A percentile compares a stretch with the other conserved stretches of the same genome.
phyloP scores from a whole-genome alignment of 1,140 invertebrate species.

The Lysiphlebus fabarum region DNA sequence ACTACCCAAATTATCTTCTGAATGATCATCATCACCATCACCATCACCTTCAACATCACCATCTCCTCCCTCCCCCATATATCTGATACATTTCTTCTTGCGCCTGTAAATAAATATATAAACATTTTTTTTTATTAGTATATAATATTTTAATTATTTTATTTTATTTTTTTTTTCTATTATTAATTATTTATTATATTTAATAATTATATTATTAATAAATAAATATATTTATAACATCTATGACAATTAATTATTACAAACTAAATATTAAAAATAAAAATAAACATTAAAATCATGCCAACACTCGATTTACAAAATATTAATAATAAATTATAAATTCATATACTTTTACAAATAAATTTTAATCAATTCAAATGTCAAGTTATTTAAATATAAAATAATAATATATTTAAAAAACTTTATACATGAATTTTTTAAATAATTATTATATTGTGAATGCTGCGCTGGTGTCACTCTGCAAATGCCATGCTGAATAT shows the following conservation, averaged over 20 bases:
- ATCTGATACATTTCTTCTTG: conserved; percentile 98
- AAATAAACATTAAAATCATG: too few species aligned
- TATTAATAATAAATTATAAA: not conserved
- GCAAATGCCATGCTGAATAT: conserved; percentile 50
- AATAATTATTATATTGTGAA: too few species aligned
- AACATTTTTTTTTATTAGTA: not conserved
- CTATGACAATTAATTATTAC: too few species aligned
- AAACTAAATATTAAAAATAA: conserved; percentile 8
- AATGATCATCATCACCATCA: conserved; percentile 66
- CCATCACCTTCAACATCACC: conserved; percentile 66
- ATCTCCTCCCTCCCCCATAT: conserved; percentile 74
- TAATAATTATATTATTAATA: not conserved
- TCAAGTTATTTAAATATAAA: too few species aligned
- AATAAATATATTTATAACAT: too few species aligned
- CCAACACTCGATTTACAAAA: conserved; percentile 13
- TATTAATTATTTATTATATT: conserved; percentile 11
- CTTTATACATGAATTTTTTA: too few species aligned
- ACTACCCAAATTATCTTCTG: conserved; percentile 75
- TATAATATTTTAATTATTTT: not conserved
- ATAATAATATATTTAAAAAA: too few species aligned
- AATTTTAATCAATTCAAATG: not conserved
- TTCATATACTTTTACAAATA: not conserved
- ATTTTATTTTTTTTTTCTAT: not conserved
- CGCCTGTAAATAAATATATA: conserved; percentile 67
- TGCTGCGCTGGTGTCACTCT: conserved; percentile 36